Evolutionary conservation across 2,888 invertebrate species (phyloP), one percentile per base, ranked within the genome.

Genomic region (Deroplatys truncata): DNA sequence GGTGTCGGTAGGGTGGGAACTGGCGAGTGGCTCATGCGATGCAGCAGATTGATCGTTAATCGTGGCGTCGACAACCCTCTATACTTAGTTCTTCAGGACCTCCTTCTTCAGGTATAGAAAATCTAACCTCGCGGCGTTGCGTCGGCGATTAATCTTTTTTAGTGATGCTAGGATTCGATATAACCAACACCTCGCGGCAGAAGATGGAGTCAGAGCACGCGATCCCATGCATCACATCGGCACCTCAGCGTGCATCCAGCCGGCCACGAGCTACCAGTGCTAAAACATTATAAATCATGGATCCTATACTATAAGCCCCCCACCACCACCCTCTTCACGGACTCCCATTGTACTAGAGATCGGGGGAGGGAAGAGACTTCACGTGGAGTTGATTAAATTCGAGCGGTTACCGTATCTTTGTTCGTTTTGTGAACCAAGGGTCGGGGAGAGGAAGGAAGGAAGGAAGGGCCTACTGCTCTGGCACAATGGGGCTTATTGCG

Each of bases 131-230:
- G 20, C 56, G 25, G 35, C 31, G 10, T 28, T 83, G 82, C 31
- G 83, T 87, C 83, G 5, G 83, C 87, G 35, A 87, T 87, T 87
- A 87, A 87, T 87, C 87, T 87, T 87, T 86, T 87, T 87, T 87
- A 87, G 87, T 31, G 87, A 87, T 87, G 28, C 87, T 72, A 87
- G 87, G 31, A 83, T 87, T 87, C 87, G 87, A 87, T 87, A 87
- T 87, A 87, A 82, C 83, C 87, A 87, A 87, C 87, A 87, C 87
- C 87, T 87, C 31, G 83, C 35, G n/a, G 86, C 25, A 82, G 87
- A 83, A 87, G 87, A 87, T 87, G 87, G 83, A 43, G 82, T 25
- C 28, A n/a, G 35, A 35, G 13, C 87, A 87, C 87, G 87, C 87
- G 35, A 87, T 83, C 43, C 87, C 25, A 87, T 87, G 87, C 83